Percentiles rank a stretch among this genome's conserved stretches.
These are phyloP conservation scores for Limnephilus lunatus DNA, from an alignment of 2,888 invertebrate genomes.

Conservation along the genomic window DNA sequence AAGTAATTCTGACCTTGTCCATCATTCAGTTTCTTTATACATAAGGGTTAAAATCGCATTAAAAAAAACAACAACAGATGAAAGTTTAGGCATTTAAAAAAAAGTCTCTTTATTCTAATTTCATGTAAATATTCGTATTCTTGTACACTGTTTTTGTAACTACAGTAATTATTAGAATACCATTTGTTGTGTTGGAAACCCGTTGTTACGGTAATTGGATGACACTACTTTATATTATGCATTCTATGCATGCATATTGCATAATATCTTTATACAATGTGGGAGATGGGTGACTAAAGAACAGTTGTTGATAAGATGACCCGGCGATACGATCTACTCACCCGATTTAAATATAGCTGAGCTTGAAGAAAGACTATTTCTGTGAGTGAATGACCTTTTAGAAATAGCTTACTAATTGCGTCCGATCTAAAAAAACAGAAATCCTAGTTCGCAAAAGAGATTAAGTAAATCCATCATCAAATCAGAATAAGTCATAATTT, in stretches of 20 bases:
- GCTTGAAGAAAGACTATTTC: neutral
- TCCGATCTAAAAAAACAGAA: neutral
- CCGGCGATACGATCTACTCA: neutral
- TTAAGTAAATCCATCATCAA: neutral
- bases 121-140: neutral
- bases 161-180: neutral
- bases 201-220: neutral
- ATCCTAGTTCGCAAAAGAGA: neutral
- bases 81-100: too few relatives aligned
- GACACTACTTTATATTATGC: neutral
- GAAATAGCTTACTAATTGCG: neutral
- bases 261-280: neutral
- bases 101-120: neutral
- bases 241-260: neutral
- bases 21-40: too few relatives aligned
- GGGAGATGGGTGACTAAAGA: neutral
- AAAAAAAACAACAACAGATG: too few relatives aligned
- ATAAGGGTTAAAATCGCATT: too few relatives aligned
- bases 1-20: too few relatives aligned
- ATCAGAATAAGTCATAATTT: neutral
- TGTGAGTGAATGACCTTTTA: neutral
- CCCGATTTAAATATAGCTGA: neutral
- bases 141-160: neutral
- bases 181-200: neutral
- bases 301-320: neutral